Conservation (phyloP, 2,888 invertebrate species). For the Noctua fimbriata region DNA sequence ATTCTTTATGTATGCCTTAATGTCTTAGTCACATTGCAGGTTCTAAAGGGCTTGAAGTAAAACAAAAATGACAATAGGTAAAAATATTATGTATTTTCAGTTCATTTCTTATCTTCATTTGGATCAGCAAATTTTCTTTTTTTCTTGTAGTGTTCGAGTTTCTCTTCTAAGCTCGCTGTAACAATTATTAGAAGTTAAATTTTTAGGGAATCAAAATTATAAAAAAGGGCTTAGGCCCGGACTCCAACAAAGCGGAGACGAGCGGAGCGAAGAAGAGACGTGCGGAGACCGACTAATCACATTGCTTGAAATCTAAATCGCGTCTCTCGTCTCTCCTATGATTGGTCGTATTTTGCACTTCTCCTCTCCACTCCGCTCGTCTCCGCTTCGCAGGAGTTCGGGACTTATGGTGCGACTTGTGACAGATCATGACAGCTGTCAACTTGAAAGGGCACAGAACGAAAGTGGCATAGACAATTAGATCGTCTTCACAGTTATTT, state of each 20-base stretch:
- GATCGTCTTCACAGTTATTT: too few species aligned
- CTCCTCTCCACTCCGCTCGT: neutral
- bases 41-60: neutral
- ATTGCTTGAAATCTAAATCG: neutral
- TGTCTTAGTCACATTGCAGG: neutral
- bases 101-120: constrained; percentile 38
- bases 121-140: constrained; percentile 86
- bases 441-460: too few species aligned
- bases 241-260: too few species aligned
- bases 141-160: constrained; percentile 94
- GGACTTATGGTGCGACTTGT: neutral
- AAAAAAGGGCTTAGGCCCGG: neutral
- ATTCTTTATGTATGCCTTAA: too few species aligned
- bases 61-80: constrained; percentile 1
- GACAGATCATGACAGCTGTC: too few species aligned
- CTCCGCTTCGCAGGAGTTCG: neutral
- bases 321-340: neutral
- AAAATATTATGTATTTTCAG: constrained; percentile 15
- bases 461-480: too few species aligned
- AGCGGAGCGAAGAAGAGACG: neutral
- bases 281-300: neutral
- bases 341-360: neutral
- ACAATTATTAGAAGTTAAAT: constrained; percentile 72
- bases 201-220: neutral
- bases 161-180: constrained; percentile 95